Evolutionary conservation across 1,140 invertebrate species (phyloP).

Genomic region (Leptinotarsa lineolata): DNA sequence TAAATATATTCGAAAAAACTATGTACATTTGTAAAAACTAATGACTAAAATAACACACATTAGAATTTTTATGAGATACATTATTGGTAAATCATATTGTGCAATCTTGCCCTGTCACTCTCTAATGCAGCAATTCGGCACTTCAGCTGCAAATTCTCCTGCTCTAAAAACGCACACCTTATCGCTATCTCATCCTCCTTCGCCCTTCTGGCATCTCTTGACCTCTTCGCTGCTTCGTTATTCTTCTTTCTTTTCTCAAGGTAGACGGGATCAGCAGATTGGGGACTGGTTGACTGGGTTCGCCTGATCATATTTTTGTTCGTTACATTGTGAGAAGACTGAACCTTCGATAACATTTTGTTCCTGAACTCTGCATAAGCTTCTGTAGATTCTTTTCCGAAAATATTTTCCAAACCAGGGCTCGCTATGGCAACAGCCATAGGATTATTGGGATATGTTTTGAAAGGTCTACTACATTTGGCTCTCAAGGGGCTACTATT

Average conservation of each 20-base stretch:
- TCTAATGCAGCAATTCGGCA: constrained; percentile 63
- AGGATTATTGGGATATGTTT: constrained; percentile 19
- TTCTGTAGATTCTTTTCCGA: constrained; percentile 59
- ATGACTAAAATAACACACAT: too few species aligned
- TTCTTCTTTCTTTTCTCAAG: constrained; percentile 88
- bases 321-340: constrained; percentile 61
- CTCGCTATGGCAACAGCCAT: background rate
- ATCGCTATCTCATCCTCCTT: constrained; percentile 94
- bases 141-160: constrained; percentile 73
- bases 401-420: background rate
- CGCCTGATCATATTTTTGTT: constrained; percentile 73
- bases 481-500: background rate
- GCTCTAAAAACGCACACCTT: constrained; percentile 80
- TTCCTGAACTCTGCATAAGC: constrained; percentile 70
- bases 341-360: constrained; percentile 68
- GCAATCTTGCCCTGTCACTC: constrained; percentile 40
- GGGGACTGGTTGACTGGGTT: constrained; percentile 38
- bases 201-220: constrained; percentile 82
- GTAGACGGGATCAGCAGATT: constrained; percentile 73
- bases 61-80: background rate
- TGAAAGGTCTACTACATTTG: constrained; percentile 20
- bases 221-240: constrained; percentile 94
- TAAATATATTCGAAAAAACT: too few species aligned
- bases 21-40: too few species aligned
- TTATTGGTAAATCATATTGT: constrained; percentile 20